Base-by-base conservation (phyloP, 2,797 vertebrate genomes). In the Alauda arvensis region DNA sequence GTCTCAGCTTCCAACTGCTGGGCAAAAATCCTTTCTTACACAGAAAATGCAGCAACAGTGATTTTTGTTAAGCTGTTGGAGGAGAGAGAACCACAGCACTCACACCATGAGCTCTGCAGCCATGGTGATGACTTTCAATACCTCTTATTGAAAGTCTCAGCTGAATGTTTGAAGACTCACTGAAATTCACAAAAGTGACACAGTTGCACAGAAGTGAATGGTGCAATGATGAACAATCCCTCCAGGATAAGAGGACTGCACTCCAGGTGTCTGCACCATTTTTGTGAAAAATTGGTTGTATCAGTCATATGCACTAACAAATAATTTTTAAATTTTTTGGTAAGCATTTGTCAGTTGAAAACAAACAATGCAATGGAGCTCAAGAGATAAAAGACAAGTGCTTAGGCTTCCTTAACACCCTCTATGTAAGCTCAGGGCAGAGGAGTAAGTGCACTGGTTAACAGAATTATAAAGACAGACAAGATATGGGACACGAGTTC, bases 271-370 rank as follows among this genome's bases (percentile, higher is more conserved):
- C 48, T 48, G 10, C n/a, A 86, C 29, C 24, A 66, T 18, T 69
- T 65, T 8, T 39, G 25, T 60, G 39, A 79, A 29, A 65, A 87
- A 85, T 4, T 25, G 7, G 12, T 39, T 68, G 1, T 25, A n/a
- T 65, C 42, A 70, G 48, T 6, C 70, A 15, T 15, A 83, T 28
- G 20, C 26, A 53, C 19, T 57, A 69, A 46, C 3, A 10, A 74
- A 57, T 14, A 1, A 2, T 12, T 40, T 31, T 23, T 12, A 0
- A 6, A 2, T 1, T 15, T 24, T 60, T 63, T 71, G 48, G 17
- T 7, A 66, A 66, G 33, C 18, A 52, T 77, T 76, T 72, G 3
- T 57, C 10, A 45, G 9, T 25, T 70, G 42, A 85, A 83, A 85
- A 71, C 12, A 56, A 72, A 57, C 18, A 60, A 24, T 42, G 31